Evolutionary conservation across 2,888 invertebrate genomes (phyloP).

Genomic region (Lasioglossum lativentre): DNA sequence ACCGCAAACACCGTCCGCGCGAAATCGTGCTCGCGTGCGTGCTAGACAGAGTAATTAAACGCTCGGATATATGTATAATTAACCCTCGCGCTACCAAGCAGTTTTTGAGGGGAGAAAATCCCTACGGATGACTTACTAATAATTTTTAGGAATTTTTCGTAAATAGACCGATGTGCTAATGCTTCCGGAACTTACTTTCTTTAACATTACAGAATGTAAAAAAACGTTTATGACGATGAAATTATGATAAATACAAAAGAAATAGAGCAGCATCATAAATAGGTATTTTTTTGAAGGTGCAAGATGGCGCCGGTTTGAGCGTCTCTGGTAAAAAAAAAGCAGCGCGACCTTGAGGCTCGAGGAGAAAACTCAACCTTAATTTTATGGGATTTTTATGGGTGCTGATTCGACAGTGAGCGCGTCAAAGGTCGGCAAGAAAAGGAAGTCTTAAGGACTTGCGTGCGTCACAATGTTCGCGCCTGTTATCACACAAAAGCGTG

Average conservation of each 20-base stretch:
- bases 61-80: background rate
- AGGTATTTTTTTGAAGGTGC: too few species aligned
- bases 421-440: background rate
- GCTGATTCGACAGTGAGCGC: background rate
- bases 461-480: background rate
- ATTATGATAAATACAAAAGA: too few species aligned
- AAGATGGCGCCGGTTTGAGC: too few species aligned
- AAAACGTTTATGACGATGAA: too few species aligned
- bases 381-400: background rate
- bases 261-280: too few species aligned
- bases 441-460: conserved; percentile 11
- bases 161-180: too few species aligned
- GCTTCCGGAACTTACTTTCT: too few species aligned
- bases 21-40: background rate
- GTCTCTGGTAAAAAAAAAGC: background rate
- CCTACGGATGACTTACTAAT: background rate
- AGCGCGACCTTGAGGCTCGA: background rate
- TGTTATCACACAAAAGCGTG: conserved; percentile 40
- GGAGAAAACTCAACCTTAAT: background rate
- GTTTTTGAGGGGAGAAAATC: background rate
- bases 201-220: too few species aligned
- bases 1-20: background rate
- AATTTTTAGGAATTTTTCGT: background rate
- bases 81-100: background rate
- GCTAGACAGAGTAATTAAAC: background rate